These are phyloP conservation scores for Odocoileus hemionus DNA, from an alignment of 2,113 vertebrate species.

Conservation along the genomic window DNA sequence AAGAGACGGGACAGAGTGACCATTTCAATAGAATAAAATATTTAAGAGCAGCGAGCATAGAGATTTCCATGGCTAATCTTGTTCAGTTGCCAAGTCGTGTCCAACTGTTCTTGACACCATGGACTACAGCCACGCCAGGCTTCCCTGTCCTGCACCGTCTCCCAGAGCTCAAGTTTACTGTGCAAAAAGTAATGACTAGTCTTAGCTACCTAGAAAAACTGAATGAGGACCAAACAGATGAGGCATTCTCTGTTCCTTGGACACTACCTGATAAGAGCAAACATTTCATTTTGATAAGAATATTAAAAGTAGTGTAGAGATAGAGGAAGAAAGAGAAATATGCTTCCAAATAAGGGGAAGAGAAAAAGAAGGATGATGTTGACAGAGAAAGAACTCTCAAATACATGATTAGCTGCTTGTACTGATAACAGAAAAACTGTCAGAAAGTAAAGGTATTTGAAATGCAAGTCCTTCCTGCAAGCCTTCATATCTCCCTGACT, in stretches of 20 bases:
- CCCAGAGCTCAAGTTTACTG: background rate
- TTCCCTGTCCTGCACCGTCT: background rate
- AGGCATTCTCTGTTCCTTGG: background rate
- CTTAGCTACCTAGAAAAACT: background rate
- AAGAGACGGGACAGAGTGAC: background rate
- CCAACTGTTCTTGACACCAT: background rate
- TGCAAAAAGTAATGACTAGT: background rate
- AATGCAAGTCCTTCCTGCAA: background rate
- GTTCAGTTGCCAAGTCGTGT: background rate
- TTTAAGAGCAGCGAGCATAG: background rate
- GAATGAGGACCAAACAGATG: background rate
- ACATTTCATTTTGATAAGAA: background rate
- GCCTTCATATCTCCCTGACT: background rate
- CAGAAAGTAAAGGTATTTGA: background rate
- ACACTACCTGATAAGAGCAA: background rate
- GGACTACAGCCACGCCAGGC: background rate
- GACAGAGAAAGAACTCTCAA: background rate
- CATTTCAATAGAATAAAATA: background rate
- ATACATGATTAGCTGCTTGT: background rate
- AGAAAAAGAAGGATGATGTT: background rate
- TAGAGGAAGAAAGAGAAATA: background rate
- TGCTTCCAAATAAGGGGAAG: background rate
- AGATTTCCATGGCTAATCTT: background rate
- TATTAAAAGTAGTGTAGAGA: background rate
- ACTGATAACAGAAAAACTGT: background rate